Evolutionary conservation across 2,888 invertebrate genomes (phyloP).

Genomic region (Sthenelais limicola): DNA sequence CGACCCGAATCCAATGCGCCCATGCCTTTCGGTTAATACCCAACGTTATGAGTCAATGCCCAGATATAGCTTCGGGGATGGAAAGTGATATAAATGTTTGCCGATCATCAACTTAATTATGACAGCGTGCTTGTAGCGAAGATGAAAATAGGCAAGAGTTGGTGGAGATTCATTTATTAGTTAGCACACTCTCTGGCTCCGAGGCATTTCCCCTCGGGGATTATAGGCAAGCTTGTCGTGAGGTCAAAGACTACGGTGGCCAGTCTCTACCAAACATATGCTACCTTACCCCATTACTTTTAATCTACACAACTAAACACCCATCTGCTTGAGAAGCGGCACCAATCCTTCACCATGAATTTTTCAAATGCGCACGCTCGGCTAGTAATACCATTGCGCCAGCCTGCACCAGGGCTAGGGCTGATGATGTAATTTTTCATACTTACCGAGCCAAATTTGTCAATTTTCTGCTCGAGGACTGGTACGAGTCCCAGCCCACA

Average conservation of each 20-base stretch:
- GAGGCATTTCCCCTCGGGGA: not conserved
- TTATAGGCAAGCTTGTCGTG: not conserved
- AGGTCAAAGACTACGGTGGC: not conserved
- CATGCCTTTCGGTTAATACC: too few species aligned
- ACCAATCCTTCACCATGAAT: slow-evolving; percentile 25
- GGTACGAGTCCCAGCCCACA: not conserved
- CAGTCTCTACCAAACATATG: slow-evolving; percentile 28
- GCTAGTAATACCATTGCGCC: not conserved
- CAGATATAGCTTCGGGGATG: too few species aligned
- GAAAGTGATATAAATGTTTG: too few species aligned
- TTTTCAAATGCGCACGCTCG: slow-evolving; percentile 7
- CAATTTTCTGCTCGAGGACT: slow-evolving; percentile 31
- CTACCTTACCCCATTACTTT: slow-evolving; percentile 6
- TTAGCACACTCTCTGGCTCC: slow-evolving; percentile 2
- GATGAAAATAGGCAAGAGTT: slow-evolving; percentile 29
- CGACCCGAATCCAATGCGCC: too few species aligned
- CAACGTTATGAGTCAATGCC: too few species aligned
- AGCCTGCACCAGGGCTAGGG: not conserved
- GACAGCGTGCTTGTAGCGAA: too few species aligned
- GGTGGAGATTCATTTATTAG: slow-evolving; percentile 28
- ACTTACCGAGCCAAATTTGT: slow-evolving; percentile 34
- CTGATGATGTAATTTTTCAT: slow-evolving; percentile 37
- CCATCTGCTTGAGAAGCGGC: slow-evolving; percentile 12
- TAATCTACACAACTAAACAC: slow-evolving; percentile 30
- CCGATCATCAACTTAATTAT: too few species aligned